phyloP scores from a whole-genome alignment of 2,113 vertebrate species.

The Neomonachus schauinslandi region DNA sequence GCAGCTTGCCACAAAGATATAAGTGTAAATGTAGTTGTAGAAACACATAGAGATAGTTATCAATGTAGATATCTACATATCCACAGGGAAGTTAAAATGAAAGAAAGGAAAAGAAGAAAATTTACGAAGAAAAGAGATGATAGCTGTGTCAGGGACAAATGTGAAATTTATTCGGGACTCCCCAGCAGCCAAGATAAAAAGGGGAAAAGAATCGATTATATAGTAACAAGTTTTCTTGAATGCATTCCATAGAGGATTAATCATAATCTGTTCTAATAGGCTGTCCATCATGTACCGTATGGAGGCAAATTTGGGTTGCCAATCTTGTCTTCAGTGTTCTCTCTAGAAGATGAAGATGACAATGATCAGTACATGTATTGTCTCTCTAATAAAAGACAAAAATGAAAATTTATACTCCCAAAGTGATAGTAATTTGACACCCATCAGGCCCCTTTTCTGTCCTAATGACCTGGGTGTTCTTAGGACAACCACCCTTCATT shows the following conservation, averaged over 20 bases:
- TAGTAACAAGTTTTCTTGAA: neutral
- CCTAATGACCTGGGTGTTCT: neutral
- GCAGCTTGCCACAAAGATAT: constrained; percentile 16
- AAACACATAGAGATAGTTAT: constrained; percentile 15
- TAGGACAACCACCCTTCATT: neutral
- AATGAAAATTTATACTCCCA: neutral
- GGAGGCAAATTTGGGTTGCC: neutral
- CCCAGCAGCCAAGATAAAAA: constrained; percentile 44
- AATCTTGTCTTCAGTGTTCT: neutral
- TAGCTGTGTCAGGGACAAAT: constrained; percentile 41
- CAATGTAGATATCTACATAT: neutral
- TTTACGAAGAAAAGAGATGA: constrained; percentile 40
- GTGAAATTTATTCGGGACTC: constrained; percentile 54
- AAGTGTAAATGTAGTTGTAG: constrained; percentile 20
- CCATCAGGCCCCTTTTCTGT: neutral
- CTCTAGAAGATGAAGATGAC: neutral
- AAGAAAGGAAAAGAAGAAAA: constrained; percentile 26
- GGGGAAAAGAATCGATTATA: neutral
- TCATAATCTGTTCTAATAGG: neutral
- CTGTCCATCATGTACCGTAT: neutral
- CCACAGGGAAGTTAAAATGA: constrained; percentile 3
- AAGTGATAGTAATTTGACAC: neutral
- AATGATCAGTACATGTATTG: neutral
- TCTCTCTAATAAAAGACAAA: neutral
- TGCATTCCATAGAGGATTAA: neutral